These are phyloP conservation scores for Sebastes fasciatus DNA, from an alignment of 2,113 vertebrate genomes.

Conservation along the genomic window DNA sequence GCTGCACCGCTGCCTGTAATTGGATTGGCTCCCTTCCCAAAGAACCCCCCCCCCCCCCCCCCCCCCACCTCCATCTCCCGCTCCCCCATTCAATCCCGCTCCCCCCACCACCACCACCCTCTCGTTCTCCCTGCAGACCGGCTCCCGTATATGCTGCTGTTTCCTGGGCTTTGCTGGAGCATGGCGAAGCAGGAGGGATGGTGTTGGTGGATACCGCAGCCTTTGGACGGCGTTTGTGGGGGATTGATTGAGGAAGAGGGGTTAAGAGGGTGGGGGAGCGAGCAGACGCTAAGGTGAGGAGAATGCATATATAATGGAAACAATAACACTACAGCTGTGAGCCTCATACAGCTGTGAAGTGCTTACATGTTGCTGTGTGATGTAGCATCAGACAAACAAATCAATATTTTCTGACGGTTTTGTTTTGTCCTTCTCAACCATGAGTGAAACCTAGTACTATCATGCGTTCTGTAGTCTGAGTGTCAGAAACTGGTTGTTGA, in stretches of 20 bases:
- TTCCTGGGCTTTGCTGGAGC: slow-evolving; percentile 80
- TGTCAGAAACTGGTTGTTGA: slow-evolving; percentile 44
- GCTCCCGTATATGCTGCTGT: slow-evolving; percentile 76
- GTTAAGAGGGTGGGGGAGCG: slow-evolving; percentile 61
- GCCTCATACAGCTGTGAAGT: slow-evolving; percentile 4
- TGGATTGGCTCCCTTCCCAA: slow-evolving; percentile 88
- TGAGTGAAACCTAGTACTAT: neutral
- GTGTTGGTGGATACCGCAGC: slow-evolving; percentile 51
- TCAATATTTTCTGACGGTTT: slow-evolving; percentile 7
- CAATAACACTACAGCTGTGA: slow-evolving; percentile 30
- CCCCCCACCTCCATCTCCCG: slow-evolving; percentile 63
- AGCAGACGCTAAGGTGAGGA: slow-evolving; percentile 49
- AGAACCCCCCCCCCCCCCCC: slow-evolving; percentile 71
- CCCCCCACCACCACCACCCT: slow-evolving; percentile 54
- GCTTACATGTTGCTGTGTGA: slow-evolving; percentile 6
- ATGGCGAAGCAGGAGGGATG: slow-evolving; percentile 60
- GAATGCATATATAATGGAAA: slow-evolving; percentile 46
- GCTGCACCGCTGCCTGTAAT: slow-evolving; percentile 85
- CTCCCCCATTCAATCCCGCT: slow-evolving; percentile 64
- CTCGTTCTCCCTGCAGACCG: slow-evolving; percentile 70
- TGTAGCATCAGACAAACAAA: neutral
- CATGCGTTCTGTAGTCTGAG: slow-evolving; percentile 16
- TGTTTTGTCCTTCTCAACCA: slow-evolving; percentile 1
- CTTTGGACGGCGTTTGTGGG: slow-evolving; percentile 56
- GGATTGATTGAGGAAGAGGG: slow-evolving; percentile 67